Percentiles rank a stretch among this genome's conserved stretches.
Evolutionary conservation across 2,797 vertebrate genomes (phyloP).

Genomic region (Bucorvus abyssinicus): DNA sequence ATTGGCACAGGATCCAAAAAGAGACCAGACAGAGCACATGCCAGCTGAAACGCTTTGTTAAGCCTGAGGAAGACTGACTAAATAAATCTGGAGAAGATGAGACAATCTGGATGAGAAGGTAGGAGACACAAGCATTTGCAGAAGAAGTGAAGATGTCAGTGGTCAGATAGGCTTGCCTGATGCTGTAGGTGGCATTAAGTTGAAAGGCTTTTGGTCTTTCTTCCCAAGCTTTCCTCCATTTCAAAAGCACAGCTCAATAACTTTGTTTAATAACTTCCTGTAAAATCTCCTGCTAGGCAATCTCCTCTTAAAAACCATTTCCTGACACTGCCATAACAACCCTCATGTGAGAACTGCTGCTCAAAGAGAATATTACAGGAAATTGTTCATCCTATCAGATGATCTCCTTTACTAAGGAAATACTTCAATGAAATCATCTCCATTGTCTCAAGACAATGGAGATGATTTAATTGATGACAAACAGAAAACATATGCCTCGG

Average conservation of each 20-base stretch:
- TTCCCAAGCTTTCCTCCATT: not conserved
- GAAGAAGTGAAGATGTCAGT: not conserved
- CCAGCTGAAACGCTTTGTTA: not conserved
- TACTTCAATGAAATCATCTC: not conserved
- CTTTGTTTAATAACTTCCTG: not conserved
- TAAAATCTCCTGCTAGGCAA: not conserved
- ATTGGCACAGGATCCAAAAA: not conserved
- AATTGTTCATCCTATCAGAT: not conserved
- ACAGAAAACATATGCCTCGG: fast-evolving
- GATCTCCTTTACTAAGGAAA: not conserved
- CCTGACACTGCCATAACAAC: not conserved
- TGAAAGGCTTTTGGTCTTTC: not conserved
- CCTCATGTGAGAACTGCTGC: not conserved
- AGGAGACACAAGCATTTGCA: not conserved
- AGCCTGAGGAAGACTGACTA: not conserved
- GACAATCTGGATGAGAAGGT: not conserved
- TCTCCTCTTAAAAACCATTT: not conserved
- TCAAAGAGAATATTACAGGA: not conserved
- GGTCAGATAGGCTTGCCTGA: not conserved
- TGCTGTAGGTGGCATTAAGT: not conserved
- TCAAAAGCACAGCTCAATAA: not conserved
- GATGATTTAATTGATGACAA: not conserved
- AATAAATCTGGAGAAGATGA: not conserved
- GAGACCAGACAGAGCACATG: not conserved
- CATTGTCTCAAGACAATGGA: not conserved